These are phyloP conservation scores for Ceratina japonica DNA, from an alignment of 1,140 invertebrate genomes.

Conservation along the genomic window DNA sequence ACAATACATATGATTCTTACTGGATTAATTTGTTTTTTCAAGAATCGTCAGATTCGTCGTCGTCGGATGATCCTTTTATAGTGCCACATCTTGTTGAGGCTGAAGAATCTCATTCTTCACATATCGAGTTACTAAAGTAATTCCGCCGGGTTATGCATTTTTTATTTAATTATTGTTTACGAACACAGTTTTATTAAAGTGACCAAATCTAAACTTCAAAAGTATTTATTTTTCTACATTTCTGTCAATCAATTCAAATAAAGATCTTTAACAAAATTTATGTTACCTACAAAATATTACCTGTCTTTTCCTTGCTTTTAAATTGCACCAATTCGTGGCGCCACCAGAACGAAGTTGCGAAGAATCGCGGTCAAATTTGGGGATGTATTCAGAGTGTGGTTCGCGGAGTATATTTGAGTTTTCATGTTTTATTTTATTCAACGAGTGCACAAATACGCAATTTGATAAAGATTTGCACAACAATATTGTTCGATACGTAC, in stretches of 20 bases:
- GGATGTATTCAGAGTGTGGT: too few species aligned
- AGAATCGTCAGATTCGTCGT: conserved; percentile 69
- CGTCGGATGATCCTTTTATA: conserved; percentile 65
- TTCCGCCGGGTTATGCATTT: background rate
- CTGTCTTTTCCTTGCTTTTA: background rate
- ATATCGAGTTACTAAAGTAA: conserved; percentile 10
- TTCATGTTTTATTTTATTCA: too few species aligned
- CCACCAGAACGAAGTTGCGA: too few species aligned
- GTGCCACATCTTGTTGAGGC: conserved; percentile 56
- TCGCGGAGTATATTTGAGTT: too few species aligned
- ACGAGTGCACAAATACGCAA: too few species aligned
- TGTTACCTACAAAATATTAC: background rate
- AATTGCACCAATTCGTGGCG: too few species aligned
- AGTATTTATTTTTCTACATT: conserved; percentile 31
- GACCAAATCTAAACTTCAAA: conserved; percentile 1
- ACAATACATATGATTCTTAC: conserved; percentile 18
- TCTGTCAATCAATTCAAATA: background rate
- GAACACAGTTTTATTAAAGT: background rate
- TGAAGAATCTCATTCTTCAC: conserved; percentile 18
- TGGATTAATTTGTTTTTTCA: conserved; percentile 37
- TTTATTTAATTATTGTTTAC: background rate
- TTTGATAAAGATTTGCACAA: too few species aligned
- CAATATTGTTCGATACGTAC: too few species aligned
- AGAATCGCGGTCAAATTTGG: too few species aligned
- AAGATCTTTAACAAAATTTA: background rate